Evolutionary conservation across 1,140 invertebrate species (phyloP).

Genomic region (Uloborus diversus): DNA sequence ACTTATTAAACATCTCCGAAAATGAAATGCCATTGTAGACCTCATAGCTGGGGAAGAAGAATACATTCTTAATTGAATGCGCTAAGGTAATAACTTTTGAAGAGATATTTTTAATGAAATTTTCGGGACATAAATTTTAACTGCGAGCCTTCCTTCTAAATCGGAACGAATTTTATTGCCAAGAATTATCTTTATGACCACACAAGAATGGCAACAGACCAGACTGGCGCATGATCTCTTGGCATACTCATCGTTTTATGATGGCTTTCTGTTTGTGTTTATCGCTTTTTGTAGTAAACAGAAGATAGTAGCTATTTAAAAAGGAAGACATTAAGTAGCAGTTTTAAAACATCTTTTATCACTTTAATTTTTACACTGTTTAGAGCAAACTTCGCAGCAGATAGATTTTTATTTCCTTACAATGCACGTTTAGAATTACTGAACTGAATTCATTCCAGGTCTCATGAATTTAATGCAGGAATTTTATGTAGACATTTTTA

Average conservation of each 20-base stretch:
- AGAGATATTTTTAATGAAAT: slow-evolving; percentile 53
- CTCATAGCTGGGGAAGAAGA: background rate
- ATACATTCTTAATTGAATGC: slow-evolving; percentile 50
- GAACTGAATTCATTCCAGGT: too few relatives aligned
- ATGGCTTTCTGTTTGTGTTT: slow-evolving; percentile 50
- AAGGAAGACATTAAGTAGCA: slow-evolving; percentile 29
- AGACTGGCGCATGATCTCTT: slow-evolving; percentile 5
- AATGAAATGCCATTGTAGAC: slow-evolving; percentile 3
- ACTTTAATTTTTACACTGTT: too few relatives aligned
- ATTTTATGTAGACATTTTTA: too few relatives aligned
- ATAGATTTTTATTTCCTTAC: too few relatives aligned
- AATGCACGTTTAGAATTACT: too few relatives aligned
- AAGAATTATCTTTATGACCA: slow-evolving; percentile 47
- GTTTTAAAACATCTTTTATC: slow-evolving; percentile 32
- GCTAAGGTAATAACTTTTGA: slow-evolving; percentile 41
- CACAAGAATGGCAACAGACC: slow-evolving; percentile 34
- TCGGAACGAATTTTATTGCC: slow-evolving; percentile 51
- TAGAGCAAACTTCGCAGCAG: too few relatives aligned
- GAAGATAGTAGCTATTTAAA: slow-evolving; percentile 35
- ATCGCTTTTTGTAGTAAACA: slow-evolving; percentile 46
- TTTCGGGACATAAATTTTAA: slow-evolving; percentile 51
- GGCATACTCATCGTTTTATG: slow-evolving; percentile 41
- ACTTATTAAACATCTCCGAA: background rate
- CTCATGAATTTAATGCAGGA: too few relatives aligned
- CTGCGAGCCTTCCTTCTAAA: slow-evolving; percentile 27